Evolutionary conservation across 1,140 invertebrate species (phyloP).

Genomic region (Aphaenogaster rudis): DNA sequence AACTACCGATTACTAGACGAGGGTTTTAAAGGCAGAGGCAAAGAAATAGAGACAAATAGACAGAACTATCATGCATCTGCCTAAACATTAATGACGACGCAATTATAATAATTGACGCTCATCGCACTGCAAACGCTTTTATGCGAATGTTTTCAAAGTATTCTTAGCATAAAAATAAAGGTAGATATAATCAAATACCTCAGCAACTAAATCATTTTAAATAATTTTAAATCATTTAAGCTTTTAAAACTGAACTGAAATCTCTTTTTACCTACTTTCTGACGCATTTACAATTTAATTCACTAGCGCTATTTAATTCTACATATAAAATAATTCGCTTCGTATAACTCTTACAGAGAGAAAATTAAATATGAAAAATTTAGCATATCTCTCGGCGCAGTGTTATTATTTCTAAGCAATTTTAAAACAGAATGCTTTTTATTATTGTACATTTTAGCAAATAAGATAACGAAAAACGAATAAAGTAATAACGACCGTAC

Average conservation of each 20-base stretch:
- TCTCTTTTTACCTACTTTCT: not conserved
- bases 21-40: constrained; percentile 74
- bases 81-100: constrained; percentile 75
- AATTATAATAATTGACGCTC: constrained; percentile 63
- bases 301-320: not conserved
- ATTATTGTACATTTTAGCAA: not conserved
- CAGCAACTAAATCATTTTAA: not conserved
- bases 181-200: constrained; percentile 16
- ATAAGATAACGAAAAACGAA: not conserved
- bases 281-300: constrained; percentile 3
- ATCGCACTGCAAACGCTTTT: constrained; percentile 51
- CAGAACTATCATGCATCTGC: constrained; percentile 79
- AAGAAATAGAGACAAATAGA: constrained; percentile 77
- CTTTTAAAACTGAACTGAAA: constrained; percentile 9
- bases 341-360: not conserved
- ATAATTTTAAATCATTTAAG: constrained; percentile 21
- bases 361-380: constrained; percentile 16
- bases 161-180: not conserved
- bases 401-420: not conserved
- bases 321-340: constrained; percentile 8
- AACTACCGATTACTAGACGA: constrained; percentile 78
- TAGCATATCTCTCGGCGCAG: not conserved
- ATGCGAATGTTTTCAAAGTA: not conserved
- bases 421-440: constrained; percentile 2
- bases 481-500: not conserved